Evolutionary conservation across 2,113 vertebrate species (phyloP).

Genomic region (Cheirogaleus medius): DNA sequence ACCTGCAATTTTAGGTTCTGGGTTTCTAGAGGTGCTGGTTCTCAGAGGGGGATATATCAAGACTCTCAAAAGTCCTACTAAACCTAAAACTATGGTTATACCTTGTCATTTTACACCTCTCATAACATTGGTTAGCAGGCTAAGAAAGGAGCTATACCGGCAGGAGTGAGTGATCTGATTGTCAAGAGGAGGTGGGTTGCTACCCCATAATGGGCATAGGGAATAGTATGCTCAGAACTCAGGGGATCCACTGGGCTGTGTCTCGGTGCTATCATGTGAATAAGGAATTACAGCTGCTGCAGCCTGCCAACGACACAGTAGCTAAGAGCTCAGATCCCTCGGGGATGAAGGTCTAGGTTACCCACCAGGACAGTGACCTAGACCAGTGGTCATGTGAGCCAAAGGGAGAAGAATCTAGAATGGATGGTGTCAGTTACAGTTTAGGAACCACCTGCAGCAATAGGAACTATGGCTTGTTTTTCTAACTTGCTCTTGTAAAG

Average conservation of each 20-base stretch:
- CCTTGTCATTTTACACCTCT: not conserved
- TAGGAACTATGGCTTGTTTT: not conserved
- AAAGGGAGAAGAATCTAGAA: not conserved
- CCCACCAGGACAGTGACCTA: not conserved
- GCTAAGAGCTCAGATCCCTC: not conserved
- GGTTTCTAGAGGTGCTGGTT: not conserved
- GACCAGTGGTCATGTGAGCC: not conserved
- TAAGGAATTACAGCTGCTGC: not conserved
- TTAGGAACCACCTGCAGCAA: not conserved
- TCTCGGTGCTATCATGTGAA: not conserved
- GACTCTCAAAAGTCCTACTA: not conserved
- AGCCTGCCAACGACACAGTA: not conserved
- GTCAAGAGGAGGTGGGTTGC: not conserved
- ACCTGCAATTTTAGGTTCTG: not conserved
- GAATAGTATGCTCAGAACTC: not conserved
- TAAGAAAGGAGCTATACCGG: not conserved
- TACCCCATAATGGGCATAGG: not conserved
- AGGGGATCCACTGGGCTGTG: not conserved
- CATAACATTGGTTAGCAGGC: not conserved
- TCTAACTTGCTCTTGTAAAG: not conserved
- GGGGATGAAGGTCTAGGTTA: not conserved
- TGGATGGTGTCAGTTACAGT: not conserved
- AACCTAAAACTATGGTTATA: not conserved
- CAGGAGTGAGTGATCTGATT: not conserved
- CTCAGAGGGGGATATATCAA: not conserved